Conservation (phyloP, 2,113 vertebrate species). For the Pyxicephalus adspersus region DNA sequence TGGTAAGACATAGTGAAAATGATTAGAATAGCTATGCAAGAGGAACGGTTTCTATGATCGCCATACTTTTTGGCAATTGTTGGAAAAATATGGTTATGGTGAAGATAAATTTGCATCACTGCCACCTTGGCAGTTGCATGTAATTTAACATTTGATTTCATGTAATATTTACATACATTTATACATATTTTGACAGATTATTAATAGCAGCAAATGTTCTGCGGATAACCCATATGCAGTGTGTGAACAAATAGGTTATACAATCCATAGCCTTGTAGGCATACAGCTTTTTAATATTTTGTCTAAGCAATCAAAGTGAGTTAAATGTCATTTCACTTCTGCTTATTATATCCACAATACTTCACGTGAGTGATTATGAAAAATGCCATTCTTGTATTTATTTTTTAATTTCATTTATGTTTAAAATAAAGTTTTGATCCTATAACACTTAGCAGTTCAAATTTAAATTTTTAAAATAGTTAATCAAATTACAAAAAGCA, state of each 20-base stretch:
- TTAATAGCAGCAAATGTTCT: background rate
- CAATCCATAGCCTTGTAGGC: background rate
- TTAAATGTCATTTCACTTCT: constrained; percentile 4
- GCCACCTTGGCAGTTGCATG: background rate
- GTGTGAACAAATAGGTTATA: background rate
- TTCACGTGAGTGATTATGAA: no score
- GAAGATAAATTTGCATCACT: background rate
- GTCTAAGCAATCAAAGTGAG: background rate
- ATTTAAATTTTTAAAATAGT: no score
- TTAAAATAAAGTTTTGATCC: no score
- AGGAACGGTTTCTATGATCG: background rate
- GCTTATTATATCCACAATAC: background rate
- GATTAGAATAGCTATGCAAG: no score
- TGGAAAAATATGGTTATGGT: background rate
- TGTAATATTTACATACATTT: background rate
- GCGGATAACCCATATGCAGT: background rate
- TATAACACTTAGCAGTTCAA: no score
- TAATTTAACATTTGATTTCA: background rate
- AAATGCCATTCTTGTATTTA: no score
- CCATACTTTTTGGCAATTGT: background rate
- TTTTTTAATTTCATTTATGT: no score
- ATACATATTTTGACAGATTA: background rate
- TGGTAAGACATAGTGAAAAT: no score
- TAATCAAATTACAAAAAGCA: no score
- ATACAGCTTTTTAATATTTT: background rate